Evolutionary conservation across 2,113 vertebrate genomes (phyloP).

Genomic region (Aviceda subcristata): DNA sequence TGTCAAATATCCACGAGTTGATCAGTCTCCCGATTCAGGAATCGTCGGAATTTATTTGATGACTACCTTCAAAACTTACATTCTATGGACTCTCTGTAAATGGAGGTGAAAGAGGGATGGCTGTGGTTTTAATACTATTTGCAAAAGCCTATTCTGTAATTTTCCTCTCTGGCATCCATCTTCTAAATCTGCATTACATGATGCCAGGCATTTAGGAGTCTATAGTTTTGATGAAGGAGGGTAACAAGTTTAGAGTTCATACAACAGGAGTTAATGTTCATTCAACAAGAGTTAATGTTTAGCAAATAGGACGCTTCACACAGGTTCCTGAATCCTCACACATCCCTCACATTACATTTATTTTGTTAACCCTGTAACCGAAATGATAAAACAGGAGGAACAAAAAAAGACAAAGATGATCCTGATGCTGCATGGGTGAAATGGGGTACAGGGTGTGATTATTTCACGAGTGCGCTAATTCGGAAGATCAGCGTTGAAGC

Average conservation of each 20-base stretch:
- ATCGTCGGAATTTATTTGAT: constrained; percentile 3
- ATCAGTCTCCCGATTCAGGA: constrained; percentile 32
- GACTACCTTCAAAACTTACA: not conserved
- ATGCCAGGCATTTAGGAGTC: not conserved
- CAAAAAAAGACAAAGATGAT: not conserved
- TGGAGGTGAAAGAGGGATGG: constrained; percentile 4
- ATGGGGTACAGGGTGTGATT: not conserved
- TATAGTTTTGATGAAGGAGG: not conserved
- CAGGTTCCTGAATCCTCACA: not conserved
- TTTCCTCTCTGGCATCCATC: constrained; percentile 46
- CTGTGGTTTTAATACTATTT: constrained; percentile 43
- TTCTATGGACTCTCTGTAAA: constrained; percentile 33
- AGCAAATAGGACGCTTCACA: not conserved
- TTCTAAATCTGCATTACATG: constrained; percentile 22
- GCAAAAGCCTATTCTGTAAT: constrained; percentile 50
- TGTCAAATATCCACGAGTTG: not conserved
- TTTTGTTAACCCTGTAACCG: not conserved
- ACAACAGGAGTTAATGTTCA: not conserved
- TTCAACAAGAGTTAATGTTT: not conserved
- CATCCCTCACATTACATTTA: not conserved
- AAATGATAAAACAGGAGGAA: not conserved
- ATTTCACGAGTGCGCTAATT: not conserved
- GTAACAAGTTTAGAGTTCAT: not conserved
- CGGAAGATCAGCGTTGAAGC: not conserved
- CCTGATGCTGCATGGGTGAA: not conserved